Evolutionary conservation across 2,113 vertebrate genomes (phyloP).

Genomic region (Sialia sialis): DNA sequence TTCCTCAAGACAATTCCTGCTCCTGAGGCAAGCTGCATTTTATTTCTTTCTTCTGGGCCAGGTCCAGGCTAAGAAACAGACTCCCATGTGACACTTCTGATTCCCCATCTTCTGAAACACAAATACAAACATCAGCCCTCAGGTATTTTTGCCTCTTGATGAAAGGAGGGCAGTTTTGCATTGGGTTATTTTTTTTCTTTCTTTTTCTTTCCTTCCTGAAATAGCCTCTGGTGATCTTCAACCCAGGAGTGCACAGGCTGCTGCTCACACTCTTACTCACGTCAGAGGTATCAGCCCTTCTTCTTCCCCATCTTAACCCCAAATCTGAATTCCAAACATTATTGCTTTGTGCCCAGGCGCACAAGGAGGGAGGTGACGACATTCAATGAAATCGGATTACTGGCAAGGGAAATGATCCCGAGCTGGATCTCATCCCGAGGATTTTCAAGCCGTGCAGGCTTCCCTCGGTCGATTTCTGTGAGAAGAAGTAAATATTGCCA

Average conservation of each 20-base stretch:
- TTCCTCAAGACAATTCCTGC: not conserved
- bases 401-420: not conserved
- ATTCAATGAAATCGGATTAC: slow-evolving; percentile 18
- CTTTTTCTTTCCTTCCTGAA: slow-evolving; percentile 19
- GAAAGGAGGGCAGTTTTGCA: not conserved
- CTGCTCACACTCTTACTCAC: not conserved
- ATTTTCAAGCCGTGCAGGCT: not conserved
- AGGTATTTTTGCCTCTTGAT: slow-evolving; percentile 29
- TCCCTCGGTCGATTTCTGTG: not conserved
- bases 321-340: slow-evolving; percentile 12
- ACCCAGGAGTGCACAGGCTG: not conserved
- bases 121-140: not conserved
- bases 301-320: not conserved
- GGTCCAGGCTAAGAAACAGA: not conserved
- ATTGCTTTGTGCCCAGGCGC: not conserved
- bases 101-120: not conserved
- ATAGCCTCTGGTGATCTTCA: not conserved
- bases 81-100: not conserved
- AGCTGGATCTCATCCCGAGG: not conserved
- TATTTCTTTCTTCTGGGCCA: not conserved
- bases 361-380: not conserved
- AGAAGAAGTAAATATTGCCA: not conserved
- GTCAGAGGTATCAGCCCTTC: not conserved
- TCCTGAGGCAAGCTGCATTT: not conserved
- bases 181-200: not conserved